Conservation (phyloP, 1,140 invertebrate genomes). For the Philotrypesis tridentata region DNA sequence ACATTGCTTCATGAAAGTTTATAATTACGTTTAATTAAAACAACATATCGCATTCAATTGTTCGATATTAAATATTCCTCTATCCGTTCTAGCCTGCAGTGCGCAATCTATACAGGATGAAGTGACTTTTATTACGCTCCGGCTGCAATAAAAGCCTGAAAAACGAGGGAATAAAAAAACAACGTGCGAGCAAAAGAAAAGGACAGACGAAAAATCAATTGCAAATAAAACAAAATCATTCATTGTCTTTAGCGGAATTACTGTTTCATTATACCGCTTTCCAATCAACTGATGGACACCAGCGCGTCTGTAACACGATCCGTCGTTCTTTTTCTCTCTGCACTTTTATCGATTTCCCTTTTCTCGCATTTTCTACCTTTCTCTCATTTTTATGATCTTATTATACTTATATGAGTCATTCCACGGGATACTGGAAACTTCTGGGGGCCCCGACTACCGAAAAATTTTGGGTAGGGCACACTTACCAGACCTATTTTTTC, state of each 20-base stretch:
- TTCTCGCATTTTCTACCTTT: constrained; percentile 21
- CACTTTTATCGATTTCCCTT: constrained; percentile 27
- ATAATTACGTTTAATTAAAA: constrained; percentile 18
- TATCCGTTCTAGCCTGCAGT: background rate
- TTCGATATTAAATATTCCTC: constrained; percentile 43
- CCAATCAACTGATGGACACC: constrained; percentile 26
- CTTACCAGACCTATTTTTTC: too few species aligned
- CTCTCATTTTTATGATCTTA: constrained; percentile 33
- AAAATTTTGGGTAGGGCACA: too few species aligned
- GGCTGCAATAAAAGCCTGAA: constrained; percentile 26
- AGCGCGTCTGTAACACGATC: background rate
- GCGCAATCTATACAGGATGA: background rate
- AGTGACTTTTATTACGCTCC: constrained; percentile 39
- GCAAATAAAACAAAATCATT: constrained; percentile 40
- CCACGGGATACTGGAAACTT: too few species aligned
- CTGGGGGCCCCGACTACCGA: too few species aligned
- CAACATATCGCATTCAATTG: constrained; percentile 20
- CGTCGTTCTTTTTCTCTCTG: background rate
- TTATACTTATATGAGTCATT: background rate
- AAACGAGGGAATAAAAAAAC: constrained; percentile 17
- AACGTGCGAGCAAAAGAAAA: background rate
- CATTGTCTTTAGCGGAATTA: constrained; percentile 41
- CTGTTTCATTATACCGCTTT: constrained; percentile 40
- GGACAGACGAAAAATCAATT: constrained; percentile 28
- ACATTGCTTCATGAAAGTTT: too few species aligned